Base-by-base conservation (phyloP, 2,888 invertebrate species). In the Andrena camellia region DNA sequence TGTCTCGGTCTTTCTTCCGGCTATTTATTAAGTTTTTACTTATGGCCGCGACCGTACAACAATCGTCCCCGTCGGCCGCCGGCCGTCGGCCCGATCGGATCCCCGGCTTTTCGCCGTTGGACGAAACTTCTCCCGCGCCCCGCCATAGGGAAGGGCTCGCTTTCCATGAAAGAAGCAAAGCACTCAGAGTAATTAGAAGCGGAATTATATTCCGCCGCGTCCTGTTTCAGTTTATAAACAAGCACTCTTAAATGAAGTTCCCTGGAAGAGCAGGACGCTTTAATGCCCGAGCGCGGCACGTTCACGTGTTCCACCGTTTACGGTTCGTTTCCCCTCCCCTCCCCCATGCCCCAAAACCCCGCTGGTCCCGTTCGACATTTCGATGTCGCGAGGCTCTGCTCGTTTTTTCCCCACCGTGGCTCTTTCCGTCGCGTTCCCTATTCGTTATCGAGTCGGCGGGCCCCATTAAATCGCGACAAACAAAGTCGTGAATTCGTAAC, bases 1-100 rank as follows among this genome's bases (percentile, higher is more conserved):
- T 71, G 74, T 86, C 85, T 66, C 64, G 68, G 63, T 84, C 84
- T 66, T 76, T 84, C 85, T 89, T 83, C 92, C 91, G 90, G 90
- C 93, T 93, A 93, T 93, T 93, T 93, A 92, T 93, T 92, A 92
- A 91, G 91, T 92, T 93, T 93, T 93, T 92, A 91, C 92, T 92
- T 91, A 90, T 90, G 89, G 89, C 84, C 72, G 81, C 81, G 87
- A 88, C 88, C 85, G 90, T 77, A 85, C 81, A 93, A 93, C 92
- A 93, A 92, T 93, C 91, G 92, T 85, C 90, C 89, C 23, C 33
- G 48, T 20, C 26, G 70, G 48, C 26, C 33, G 35, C n/a, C 29
- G 70, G 48, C 52, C 59, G 60, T 8, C 67, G 60, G 66, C 33
- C 63, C 82, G 84, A 89, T 90, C 84, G 85, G 84, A 83, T 79